Base-by-base conservation (phyloP, 1,140 invertebrate genomes). In the Drosophila orosa region DNA sequence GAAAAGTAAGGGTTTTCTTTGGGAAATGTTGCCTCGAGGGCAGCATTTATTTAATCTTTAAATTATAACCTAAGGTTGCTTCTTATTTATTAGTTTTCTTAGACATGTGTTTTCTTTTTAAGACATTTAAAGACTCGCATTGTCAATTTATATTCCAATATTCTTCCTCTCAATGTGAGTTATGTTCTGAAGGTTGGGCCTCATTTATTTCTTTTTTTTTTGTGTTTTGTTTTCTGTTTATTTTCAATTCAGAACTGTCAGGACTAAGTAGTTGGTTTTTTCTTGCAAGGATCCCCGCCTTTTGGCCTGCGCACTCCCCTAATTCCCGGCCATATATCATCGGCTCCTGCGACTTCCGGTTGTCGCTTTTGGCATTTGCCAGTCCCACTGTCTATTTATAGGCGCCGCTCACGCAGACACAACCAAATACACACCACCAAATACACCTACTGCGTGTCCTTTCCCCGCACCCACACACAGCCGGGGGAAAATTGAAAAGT, bases 331-430 rank as follows among this genome's bases (percentile, higher is more conserved):
- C 59, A 80, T 78, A 78, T 81, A 78, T 86, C 74, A 68, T 80
- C 57, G 63, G 56, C 45, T 80, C 52, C 74, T 58, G 61, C 74
- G 79, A 78, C 78, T 79, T 87, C 75, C 82, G 83, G 68, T 81
- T 71, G 79, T 55, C 61, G 72, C 76, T 60, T 71, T 31, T 66
- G 66, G 56, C 78, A 73, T 69, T 72, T 69, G 48, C 62, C 57
- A 71, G 55, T 71, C 65, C 61, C 58, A 55, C 72, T 87, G 83
- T 66, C 77, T 87, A 80, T 74, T 87, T 87, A 74, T 89, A 80
- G 84, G 77, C 73, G 73, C 59, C 56, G 35, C 63, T 45, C 66
- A 77, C 66, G 65, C 67, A 71, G 27, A 47, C 50, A 69, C 15
- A 6, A 19, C 25, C 39, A 57, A 31, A 60, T 25, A 12, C 31